These are phyloP conservation scores for Eumeta japonica DNA, from an alignment of 1,140 invertebrate genomes.

Conservation along the genomic window DNA sequence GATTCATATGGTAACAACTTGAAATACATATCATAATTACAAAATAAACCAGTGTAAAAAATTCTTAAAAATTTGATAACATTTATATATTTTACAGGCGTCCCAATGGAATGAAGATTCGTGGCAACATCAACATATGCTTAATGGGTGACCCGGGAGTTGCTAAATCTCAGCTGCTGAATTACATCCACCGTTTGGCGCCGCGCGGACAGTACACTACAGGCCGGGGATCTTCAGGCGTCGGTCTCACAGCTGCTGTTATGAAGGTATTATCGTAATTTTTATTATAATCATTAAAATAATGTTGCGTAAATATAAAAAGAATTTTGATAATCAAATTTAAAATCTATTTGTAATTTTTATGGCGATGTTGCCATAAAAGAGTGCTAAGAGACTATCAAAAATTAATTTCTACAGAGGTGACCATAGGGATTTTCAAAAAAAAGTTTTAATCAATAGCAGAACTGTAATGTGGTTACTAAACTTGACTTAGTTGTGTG, in stretches of 20 bases:
- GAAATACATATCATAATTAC: too few relatives aligned
- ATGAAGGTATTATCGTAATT: slow-evolving; percentile 68
- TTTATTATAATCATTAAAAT: not conserved
- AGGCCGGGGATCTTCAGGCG: slow-evolving; percentile 94
- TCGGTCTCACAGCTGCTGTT: slow-evolving; percentile 96
- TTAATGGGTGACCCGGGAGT: slow-evolving; percentile 99
- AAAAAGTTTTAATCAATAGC: too few relatives aligned
- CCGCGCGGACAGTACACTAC: slow-evolving; percentile 95
- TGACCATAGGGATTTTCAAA: too few relatives aligned
- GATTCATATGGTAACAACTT: too few relatives aligned
- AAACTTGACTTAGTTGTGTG: too few relatives aligned
- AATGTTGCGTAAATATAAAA: not conserved
- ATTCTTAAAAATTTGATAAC: too few relatives aligned
- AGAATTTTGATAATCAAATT: not conserved
- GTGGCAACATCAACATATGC: slow-evolving; percentile 96
- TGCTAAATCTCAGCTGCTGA: slow-evolving; percentile 95
- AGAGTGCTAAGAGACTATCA: too few relatives aligned
- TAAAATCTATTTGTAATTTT: not conserved
- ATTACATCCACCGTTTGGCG: slow-evolving; percentile 92
- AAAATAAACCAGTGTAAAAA: too few relatives aligned
- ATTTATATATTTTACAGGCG: slow-evolving; percentile 27
- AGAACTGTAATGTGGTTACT: too few relatives aligned
- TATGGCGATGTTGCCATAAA: not conserved
- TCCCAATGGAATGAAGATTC: slow-evolving; percentile 64
- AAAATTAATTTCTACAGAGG: too few relatives aligned